Conservation (phyloP, 2,797 vertebrate genomes). For the Danio choprae region DNA sequence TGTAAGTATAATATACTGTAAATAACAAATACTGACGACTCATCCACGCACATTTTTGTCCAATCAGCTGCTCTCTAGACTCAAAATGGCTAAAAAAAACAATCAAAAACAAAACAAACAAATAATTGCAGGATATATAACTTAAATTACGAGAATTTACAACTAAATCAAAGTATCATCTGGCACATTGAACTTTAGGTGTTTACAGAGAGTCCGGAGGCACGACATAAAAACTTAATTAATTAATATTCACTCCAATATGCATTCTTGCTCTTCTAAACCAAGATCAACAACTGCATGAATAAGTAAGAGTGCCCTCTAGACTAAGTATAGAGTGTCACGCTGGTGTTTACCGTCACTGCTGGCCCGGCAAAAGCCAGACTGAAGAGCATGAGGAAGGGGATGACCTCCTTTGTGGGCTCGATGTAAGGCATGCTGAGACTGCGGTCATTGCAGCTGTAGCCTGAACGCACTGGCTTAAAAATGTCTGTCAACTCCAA, state of each 20-base stretch:
- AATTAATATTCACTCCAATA: conserved; percentile 3
- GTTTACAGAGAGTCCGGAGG: not conserved
- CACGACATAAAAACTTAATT: not conserved
- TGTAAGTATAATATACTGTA: too few species aligned
- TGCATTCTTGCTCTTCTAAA: conserved; percentile 11
- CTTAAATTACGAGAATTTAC: not conserved
- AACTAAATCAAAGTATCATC: not conserved
- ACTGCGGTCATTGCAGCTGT: conserved; percentile 95
- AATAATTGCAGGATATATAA: not conserved
- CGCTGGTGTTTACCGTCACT: conserved; percentile 79
- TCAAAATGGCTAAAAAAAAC: too few species aligned
- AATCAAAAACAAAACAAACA: too few species aligned
- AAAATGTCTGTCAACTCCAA: conserved; percentile 97
- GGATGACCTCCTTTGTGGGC: conserved; percentile 90
- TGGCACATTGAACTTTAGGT: not conserved
- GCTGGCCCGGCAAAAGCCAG: conserved; percentile 93
- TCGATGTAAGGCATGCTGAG: conserved; percentile 96
- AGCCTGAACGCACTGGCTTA: conserved; percentile 95
- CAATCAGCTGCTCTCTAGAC: not conserved
- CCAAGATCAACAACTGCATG: conserved; percentile 32
- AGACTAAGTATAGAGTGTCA: not conserved
- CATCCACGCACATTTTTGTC: not conserved
- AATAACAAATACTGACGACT: not conserved
- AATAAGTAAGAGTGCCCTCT: not conserved
- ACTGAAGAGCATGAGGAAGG: conserved; percentile 94